These are phyloP conservation scores for Hypanus sabinus DNA, from an alignment of 2,113 vertebrate genomes.

Conservation along the genomic window DNA sequence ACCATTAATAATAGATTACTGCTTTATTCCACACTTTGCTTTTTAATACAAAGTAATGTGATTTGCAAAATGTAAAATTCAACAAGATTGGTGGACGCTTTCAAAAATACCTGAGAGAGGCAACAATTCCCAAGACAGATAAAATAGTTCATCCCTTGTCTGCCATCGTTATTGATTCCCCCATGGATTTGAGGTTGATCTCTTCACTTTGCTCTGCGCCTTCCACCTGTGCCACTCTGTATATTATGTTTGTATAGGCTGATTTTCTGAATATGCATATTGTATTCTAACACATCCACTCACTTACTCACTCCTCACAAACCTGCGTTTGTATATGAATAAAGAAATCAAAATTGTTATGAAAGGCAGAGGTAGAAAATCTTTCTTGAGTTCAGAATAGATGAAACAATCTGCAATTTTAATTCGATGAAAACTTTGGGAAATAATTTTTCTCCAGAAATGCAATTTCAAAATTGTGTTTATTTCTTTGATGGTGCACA, in stretches of 20 bases:
- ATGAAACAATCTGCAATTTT: neutral
- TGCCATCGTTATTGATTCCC: constrained; percentile 25
- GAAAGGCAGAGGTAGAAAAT: neutral
- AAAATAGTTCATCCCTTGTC: constrained; percentile 29
- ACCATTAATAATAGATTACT: constrained; percentile 30
- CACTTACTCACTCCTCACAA: neutral
- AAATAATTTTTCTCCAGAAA: neutral
- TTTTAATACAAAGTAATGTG: neutral
- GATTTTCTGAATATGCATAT: constrained; percentile 31
- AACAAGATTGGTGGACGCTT: neutral
- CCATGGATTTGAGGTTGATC: constrained; percentile 5
- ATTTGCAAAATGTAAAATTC: constrained; percentile 24
- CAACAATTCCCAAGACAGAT: neutral
- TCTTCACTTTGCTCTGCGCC: neutral
- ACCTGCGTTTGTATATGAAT: neutral
- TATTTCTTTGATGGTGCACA: neutral
- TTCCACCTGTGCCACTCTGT: constrained; percentile 4
- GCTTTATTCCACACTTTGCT: constrained; percentile 7
- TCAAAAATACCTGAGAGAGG: constrained; percentile 25
- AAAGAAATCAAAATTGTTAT: constrained; percentile 33
- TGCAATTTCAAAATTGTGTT: neutral
- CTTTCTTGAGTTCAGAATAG: neutral
- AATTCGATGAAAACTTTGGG: neutral
- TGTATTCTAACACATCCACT: constrained; percentile 26
- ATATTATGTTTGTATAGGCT: constrained; percentile 36